Conservation (phyloP, 2,113 vertebrate species). For the Silurus asotus region DNA sequence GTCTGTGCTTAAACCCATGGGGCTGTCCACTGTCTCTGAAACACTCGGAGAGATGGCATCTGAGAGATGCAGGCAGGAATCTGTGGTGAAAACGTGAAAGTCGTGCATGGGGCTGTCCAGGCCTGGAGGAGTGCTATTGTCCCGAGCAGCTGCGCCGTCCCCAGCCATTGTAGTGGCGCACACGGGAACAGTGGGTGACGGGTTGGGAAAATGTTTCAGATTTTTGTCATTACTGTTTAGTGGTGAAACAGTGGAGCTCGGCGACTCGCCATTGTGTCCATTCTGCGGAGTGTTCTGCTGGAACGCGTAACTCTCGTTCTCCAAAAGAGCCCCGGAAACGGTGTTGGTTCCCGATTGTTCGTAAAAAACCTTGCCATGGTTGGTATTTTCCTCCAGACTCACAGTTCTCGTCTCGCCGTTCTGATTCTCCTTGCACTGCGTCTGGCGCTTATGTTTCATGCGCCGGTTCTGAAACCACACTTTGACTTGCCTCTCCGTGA, state of each 20-base stretch:
- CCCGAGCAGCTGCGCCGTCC: slow-evolving; percentile 93
- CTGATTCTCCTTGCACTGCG: slow-evolving; percentile 94
- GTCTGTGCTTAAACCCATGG: slow-evolving; percentile 85
- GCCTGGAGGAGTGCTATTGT: slow-evolving; percentile 89
- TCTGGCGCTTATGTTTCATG: slow-evolving; percentile 98
- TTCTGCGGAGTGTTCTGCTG: slow-evolving; percentile 84
- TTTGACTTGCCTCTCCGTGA: slow-evolving; percentile 97
- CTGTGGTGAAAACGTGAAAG: slow-evolving; percentile 87
- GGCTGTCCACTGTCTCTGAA: slow-evolving; percentile 86
- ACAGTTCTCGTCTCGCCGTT: slow-evolving; percentile 85
- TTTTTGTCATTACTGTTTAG: slow-evolving; percentile 95
- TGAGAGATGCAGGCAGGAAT: slow-evolving; percentile 90
- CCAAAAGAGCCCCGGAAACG: slow-evolving; percentile 81
- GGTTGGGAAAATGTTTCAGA: slow-evolving; percentile 92
- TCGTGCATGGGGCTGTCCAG: slow-evolving; percentile 89
- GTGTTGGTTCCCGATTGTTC: slow-evolving; percentile 77
- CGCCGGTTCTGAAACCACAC: slow-evolving; percentile 98
- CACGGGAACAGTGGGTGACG: slow-evolving; percentile 89
- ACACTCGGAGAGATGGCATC: slow-evolving; percentile 88
- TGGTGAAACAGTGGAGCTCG: slow-evolving; percentile 80
- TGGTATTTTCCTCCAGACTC: slow-evolving; percentile 77
- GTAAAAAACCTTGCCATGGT: slow-evolving; percentile 81
- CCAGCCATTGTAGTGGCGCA: slow-evolving; percentile 90
- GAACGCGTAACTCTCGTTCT: slow-evolving; percentile 87
- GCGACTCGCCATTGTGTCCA: slow-evolving; percentile 86